Base-by-base conservation (phyloP, 2,888 invertebrate genomes). In the Lutraria lutraria region DNA sequence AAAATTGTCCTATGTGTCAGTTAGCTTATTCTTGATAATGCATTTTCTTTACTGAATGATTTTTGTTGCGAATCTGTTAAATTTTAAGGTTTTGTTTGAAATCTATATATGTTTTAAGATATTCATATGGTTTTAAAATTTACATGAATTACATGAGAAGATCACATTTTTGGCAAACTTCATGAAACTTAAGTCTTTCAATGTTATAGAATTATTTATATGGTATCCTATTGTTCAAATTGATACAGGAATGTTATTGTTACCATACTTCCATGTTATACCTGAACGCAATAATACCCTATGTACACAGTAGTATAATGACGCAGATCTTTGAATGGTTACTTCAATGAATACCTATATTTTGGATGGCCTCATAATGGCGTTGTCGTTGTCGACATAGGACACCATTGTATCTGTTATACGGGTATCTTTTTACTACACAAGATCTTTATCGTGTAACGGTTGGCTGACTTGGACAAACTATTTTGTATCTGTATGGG, bases 291-390 rank as follows among this genome's bases (percentile, higher is more conserved):
- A 68, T 68, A 25, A n/a, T 68, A n/a, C 63, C 25, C 6, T 60
- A n/a, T 68, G 63, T 68, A 68, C 25, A 25, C 63, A 68, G 63
- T 68, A 68, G 13, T 12, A 68, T 68, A 25, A 25, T 68, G 25
- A 68, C 63, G 63, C 25, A 68, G 63, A 68, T 68, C 63, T 25
- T 25, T 68, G 63, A 68, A 68, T 68, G 12, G 63, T 68, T 68
- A 68, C 63, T 68, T 68, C n/a, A 68, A 68, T 68, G 25, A n/a
- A 68, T 68, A 68, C 63, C 63, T n/a, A 68, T 68, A 68, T 68
- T 68, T 68, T 68, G 63, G 63, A 68, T 68, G 63, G 63, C 63
- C 63, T 68, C 43, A 68, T 68, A 68, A 68, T 76, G 34, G 34
- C 19, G 76, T 25, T 76, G 31, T 76, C 19, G 76, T 25, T 76